Percentiles rank a stretch among this genome's conserved stretches.
phyloP scores from a whole-genome alignment of 1,140 invertebrate species.

The Drosophila saltans region DNA sequence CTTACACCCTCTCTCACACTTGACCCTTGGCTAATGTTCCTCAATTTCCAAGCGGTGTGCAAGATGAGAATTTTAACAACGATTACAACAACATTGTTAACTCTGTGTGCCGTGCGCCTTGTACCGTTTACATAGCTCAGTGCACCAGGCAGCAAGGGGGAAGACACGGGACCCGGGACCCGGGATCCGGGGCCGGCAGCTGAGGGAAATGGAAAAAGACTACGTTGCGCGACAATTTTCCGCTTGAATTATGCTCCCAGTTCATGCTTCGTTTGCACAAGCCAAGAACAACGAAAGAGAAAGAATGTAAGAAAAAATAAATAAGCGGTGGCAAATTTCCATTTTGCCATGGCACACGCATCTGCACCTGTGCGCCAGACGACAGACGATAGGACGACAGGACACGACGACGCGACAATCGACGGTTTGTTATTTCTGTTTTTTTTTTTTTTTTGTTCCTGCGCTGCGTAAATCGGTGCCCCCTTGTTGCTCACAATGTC shows the following conservation, averaged over 20 bases:
- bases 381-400: neutral
- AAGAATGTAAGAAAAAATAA: slow-evolving; percentile 59
- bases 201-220: slow-evolving; percentile 61
- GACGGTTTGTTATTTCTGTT: slow-evolving; percentile 52
- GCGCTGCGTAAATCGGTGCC: slow-evolving; percentile 23
- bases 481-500: slow-evolving; percentile 3
- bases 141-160: slow-evolving; percentile 25
- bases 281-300: slow-evolving; percentile 29
- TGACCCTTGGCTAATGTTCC: slow-evolving; percentile 54
- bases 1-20: neutral
- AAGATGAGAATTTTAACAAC: slow-evolving; percentile 72
- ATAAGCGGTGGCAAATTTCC: slow-evolving; percentile 80
- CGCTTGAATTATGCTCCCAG: slow-evolving; percentile 80
- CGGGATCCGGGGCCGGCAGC: slow-evolving; percentile 23
- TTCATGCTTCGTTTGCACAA: slow-evolving; percentile 79
- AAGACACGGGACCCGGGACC: too few species aligned
- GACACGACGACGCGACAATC: slow-evolving; percentile 53
- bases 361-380: slow-evolving; percentile 51
- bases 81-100: slow-evolving; percentile 66
- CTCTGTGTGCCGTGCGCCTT: slow-evolving; percentile 53
- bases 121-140: slow-evolving; percentile 67
- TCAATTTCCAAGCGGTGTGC: slow-evolving; percentile 60
- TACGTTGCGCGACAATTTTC: slow-evolving; percentile 80
- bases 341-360: slow-evolving; percentile 62
- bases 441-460: neutral